Conservation (phyloP, 2,797 vertebrate species). For the Lerista edwardsae region DNA sequence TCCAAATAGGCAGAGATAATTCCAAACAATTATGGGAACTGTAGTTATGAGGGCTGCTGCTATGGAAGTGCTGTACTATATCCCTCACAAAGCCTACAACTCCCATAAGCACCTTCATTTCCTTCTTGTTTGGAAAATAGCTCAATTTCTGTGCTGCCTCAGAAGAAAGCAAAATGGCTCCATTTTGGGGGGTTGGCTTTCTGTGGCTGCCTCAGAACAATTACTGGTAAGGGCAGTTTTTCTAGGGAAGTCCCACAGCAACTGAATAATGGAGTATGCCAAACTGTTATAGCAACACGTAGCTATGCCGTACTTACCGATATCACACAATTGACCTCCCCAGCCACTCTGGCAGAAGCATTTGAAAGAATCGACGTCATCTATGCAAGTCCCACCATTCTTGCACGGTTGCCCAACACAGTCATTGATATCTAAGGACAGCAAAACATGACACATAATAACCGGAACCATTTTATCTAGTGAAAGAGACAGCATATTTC, state of each 20-base stretch:
- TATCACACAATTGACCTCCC: slow-evolving; percentile 90
- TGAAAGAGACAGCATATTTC: neutral
- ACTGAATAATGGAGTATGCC: neutral
- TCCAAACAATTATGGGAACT: too few relatives aligned
- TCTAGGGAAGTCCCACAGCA: neutral
- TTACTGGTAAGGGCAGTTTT: too few relatives aligned
- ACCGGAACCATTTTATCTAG: neutral
- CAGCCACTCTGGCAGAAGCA: slow-evolving; percentile 94
- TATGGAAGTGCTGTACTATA: too few relatives aligned
- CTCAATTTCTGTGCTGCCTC: too few relatives aligned
- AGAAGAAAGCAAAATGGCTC: too few relatives aligned
- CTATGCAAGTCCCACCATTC: slow-evolving; percentile 93
- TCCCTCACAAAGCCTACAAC: too few relatives aligned
- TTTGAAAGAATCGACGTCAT: slow-evolving; percentile 88
- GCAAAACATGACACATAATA: slow-evolving; percentile 29
- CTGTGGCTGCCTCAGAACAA: too few relatives aligned
- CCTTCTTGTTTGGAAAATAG: too few relatives aligned
- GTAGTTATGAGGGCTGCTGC: too few relatives aligned
- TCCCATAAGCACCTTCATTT: too few relatives aligned
- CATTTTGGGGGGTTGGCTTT: too few relatives aligned
- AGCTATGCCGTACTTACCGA: slow-evolving; percentile 81
- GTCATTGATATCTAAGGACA: slow-evolving; percentile 90
- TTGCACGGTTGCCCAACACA: slow-evolving; percentile 87
- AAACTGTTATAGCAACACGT: neutral
- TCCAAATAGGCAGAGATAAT: too few relatives aligned